phyloP scores from a whole-genome alignment of 2,113 vertebrate genomes.

The Podilymbus podiceps region DNA sequence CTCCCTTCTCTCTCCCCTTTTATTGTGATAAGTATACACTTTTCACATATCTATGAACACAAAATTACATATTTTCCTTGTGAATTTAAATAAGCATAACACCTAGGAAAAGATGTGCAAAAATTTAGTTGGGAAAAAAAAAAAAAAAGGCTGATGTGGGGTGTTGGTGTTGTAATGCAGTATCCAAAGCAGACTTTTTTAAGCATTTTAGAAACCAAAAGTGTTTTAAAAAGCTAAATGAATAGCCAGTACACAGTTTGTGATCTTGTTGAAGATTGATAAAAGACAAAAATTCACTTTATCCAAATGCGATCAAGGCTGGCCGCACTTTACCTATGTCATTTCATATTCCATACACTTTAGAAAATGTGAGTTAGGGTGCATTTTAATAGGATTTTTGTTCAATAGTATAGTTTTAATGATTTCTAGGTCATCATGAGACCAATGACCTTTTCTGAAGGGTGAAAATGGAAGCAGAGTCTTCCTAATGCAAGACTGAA shows the following conservation, averaged over 20 bases:
- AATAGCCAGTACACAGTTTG: neutral
- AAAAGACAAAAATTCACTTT: neutral
- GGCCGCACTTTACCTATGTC: neutral
- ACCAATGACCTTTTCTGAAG: neutral
- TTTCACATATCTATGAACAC: neutral
- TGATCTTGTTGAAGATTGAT: neutral
- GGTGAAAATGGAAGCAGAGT: neutral
- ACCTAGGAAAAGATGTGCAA: neutral
- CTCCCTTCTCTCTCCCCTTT: neutral
- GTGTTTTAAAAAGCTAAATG: neutral
- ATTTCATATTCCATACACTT: neutral
- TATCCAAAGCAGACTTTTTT: neutral
- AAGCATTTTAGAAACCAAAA: neutral
- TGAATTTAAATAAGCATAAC: neutral
- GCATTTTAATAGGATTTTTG: neutral
- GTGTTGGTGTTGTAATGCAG: neutral
- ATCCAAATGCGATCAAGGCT: neutral
- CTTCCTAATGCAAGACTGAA: neutral
- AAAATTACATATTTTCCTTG: neutral
- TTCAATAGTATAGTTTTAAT: neutral
- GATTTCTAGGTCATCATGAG: neutral
- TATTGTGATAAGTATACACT: neutral
- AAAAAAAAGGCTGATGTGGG: rapidly evolving
- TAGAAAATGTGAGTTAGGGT: neutral
- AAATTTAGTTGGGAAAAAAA: neutral